Evolutionary conservation across 2,797 vertebrate species (phyloP), one percentile per base, ranked within the genome.

Genomic region (Paedocypris micromegethes): DNA sequence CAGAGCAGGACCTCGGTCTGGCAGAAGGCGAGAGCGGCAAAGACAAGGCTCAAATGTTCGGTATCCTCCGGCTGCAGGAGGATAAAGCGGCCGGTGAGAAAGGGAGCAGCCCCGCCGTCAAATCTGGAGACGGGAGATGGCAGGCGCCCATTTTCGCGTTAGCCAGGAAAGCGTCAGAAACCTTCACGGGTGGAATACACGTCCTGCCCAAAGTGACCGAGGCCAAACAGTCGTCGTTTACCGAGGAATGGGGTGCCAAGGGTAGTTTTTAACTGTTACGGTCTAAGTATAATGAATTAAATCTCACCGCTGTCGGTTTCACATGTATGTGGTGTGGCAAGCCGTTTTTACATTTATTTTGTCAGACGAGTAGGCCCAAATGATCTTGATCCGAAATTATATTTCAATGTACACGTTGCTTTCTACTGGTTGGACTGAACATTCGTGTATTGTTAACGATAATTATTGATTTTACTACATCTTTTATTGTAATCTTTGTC

Each of bases 131-230:
- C 72, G 89, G 88, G 44, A 85, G 90, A 78, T 92, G 90, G 90
- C 90, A 92, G 81, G 89, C 88, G 79, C 90, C 90, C 37, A 91
- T 92, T 75, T 91, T 92, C 72, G 90, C 90, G 6, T 79, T 92
- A 72, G 90, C 90, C 68, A 86, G 90, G 77, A 92, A 92, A 85
- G 90, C 90, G 50, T 92, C 90, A 23, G 90, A 91, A 78, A 92
- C 90, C 64, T 81, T 92, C 77, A 89, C 90, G 61, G 89, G 90
- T 72, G 88, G 88, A 81, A 91, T 91, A 79, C 87, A 91, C 6
- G 89, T 88, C 64, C 85, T 91, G 48, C 90, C 90, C 62, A 91
- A 89, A 86, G 87, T 88, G 75, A 83, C 86, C 59, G 90, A 91
- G 49, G 83, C 87, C 73, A 87, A 86, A 77, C 76, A 64, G 3